Evolutionary conservation across 2,888 invertebrate genomes (phyloP).

Genomic region (Papilio demoleus): DNA sequence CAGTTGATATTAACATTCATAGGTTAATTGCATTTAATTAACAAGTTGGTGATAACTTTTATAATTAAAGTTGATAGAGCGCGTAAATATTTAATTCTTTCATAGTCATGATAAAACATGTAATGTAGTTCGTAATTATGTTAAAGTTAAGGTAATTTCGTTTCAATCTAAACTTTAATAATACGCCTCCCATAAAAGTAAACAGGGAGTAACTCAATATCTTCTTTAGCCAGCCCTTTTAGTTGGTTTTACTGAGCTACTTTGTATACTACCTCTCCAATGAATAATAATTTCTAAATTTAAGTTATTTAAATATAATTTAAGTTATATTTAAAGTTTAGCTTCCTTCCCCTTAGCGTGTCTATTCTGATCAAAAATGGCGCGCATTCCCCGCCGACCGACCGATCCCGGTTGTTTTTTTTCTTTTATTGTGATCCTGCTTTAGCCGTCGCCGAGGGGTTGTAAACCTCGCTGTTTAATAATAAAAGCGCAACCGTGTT

Average conservation of each 20-base stretch:
- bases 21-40: slow-evolving; percentile 18
- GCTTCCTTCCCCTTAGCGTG: slow-evolving; percentile 25
- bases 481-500: slow-evolving; percentile 31
- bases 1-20: neutral
- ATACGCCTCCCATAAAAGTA: too few species aligned
- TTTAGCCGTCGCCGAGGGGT: slow-evolving; percentile 52
- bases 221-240: too few species aligned
- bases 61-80: slow-evolving; percentile 18
- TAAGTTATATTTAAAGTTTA: slow-evolving; percentile 2
- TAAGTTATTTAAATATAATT: neutral
- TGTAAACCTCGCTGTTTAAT: slow-evolving; percentile 37
- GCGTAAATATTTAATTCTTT: slow-evolving; percentile 10
- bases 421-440: slow-evolving; percentile 52
- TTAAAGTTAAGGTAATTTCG: too few species aligned
- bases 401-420: slow-evolving; percentile 46
- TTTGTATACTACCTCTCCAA: too few species aligned
- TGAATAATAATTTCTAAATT: too few species aligned
- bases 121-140: neutral
- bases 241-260: neutral
- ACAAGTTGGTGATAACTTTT: slow-evolving; percentile 15
- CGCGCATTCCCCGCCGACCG: slow-evolving; percentile 56
- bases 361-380: slow-evolving; percentile 45
- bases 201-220: too few species aligned
- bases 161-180: too few species aligned
- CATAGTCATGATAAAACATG: slow-evolving; percentile 26